phyloP scores from a whole-genome alignment of 2,113 vertebrate species.

The Saguinus midas region DNA sequence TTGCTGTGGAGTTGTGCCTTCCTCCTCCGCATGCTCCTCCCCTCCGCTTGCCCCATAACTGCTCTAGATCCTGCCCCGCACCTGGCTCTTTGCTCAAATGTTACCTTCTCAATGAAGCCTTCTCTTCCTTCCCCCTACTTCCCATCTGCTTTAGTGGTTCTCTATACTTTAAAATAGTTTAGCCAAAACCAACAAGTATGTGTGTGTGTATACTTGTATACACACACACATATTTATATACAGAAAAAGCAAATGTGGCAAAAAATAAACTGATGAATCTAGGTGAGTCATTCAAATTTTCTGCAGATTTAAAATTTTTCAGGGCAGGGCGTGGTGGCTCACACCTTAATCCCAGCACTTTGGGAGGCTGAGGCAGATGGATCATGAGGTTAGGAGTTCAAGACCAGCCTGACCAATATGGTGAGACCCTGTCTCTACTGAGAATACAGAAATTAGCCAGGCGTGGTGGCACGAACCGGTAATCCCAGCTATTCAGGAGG shows the following conservation, averaged over 20 bases:
- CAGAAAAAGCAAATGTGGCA: background rate
- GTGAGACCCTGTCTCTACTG: too few species aligned
- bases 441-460: too few species aligned
- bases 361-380: too few species aligned
- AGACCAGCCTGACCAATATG: too few species aligned
- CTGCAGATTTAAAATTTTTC: background rate
- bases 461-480: too few species aligned
- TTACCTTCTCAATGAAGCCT: background rate
- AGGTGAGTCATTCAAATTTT: background rate
- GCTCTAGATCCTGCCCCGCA: too few species aligned
- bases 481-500: too few species aligned
- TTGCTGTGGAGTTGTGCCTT: background rate
- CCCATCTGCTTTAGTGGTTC: background rate
- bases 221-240: background rate
- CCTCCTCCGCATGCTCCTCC: background rate
- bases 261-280: background rate
- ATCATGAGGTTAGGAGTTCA: too few species aligned
- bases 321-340: too few species aligned
- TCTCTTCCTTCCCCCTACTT: background rate
- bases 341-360: too few species aligned
- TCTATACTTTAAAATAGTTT: background rate
- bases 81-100: background rate
- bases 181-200: background rate
- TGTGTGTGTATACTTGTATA: accelerated
- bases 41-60: background rate